Conservation (phyloP, 2,797 vertebrate genomes). For the Podarcis lilfordi region DNA sequence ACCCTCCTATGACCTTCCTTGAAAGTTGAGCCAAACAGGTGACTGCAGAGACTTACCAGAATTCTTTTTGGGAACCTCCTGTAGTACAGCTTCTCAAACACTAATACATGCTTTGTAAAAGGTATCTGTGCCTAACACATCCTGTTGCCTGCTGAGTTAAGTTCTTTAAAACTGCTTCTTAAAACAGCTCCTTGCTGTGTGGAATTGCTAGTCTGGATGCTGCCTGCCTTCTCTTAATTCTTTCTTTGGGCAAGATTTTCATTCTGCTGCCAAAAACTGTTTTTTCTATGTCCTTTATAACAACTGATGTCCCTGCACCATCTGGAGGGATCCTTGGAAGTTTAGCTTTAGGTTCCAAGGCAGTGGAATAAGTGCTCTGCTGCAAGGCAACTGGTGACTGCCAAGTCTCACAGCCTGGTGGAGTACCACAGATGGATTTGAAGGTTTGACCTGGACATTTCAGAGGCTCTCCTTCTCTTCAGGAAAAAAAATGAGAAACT, state of each 20-base stretch:
- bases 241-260: neutral
- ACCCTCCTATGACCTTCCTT: neutral
- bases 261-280: conserved; percentile 1
- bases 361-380: neutral
- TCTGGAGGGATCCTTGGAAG: neutral
- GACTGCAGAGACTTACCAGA: neutral
- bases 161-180: conserved; percentile 38
- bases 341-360: neutral
- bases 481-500: neutral
- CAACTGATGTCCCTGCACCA: neutral
- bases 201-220: neutral
- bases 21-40: neutral
- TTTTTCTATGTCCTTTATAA: neutral
- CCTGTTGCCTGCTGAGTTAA: conserved; percentile 9
- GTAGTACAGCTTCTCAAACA: neutral
- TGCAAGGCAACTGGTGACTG: neutral
- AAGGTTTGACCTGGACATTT: neutral
- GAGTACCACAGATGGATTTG: neutral
- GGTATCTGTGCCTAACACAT: neutral
- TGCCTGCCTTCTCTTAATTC: conserved; percentile 4
- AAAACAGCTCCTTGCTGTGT: neutral
- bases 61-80: neutral
- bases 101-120: neutral
- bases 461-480: neutral
- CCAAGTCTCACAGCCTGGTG: neutral